A percentile compares a stretch with the other conserved stretches of the same genome.
These are phyloP conservation scores for Chelmon rostratus DNA, from an alignment of 2,797 vertebrate genomes.

Conservation along the genomic window DNA sequence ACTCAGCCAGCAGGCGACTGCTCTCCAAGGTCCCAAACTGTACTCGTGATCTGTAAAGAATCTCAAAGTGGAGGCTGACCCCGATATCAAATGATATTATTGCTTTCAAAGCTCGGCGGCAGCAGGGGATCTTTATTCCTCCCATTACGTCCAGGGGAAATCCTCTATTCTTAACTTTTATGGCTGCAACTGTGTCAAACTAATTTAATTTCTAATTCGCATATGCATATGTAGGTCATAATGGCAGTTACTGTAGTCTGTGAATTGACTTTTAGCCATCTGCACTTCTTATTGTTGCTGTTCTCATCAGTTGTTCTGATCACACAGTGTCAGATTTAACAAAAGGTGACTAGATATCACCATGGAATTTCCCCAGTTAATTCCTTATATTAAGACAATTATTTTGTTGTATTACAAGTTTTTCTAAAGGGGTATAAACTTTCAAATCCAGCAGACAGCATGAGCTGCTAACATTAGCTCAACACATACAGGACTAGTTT, in stretches of 20 bases:
- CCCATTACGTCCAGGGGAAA: not conserved
- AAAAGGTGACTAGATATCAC: too few species aligned
- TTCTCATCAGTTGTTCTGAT: too few species aligned
- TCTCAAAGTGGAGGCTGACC: slow-evolving; percentile 39
- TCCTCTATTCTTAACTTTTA: not conserved
- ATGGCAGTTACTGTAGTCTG: not conserved
- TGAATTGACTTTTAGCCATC: not conserved
- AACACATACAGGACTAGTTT: not conserved
- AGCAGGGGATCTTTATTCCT: not conserved
- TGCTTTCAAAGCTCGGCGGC: slow-evolving; percentile 18
- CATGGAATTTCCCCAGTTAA: too few species aligned
- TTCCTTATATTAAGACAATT: too few species aligned
- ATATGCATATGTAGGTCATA: not conserved
- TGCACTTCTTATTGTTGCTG: not conserved
- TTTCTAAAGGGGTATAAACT: too few species aligned
- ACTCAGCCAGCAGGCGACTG: slow-evolving; percentile 34
- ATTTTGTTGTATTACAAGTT: too few species aligned
- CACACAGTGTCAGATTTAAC: not conserved
- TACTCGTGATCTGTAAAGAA: slow-evolving; percentile 35
- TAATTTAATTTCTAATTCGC: not conserved
- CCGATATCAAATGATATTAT: slow-evolving; percentile 18
- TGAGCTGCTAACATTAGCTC: not conserved
- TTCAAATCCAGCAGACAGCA: not conserved
- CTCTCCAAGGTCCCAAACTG: slow-evolving; percentile 47
- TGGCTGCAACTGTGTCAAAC: not conserved